A percentile compares a stretch with the other conserved stretches of the same genome.
These are phyloP conservation scores for Steinernema feltiae DNA, from an alignment of 1,140 invertebrate genomes.

Conservation along the genomic window DNA sequence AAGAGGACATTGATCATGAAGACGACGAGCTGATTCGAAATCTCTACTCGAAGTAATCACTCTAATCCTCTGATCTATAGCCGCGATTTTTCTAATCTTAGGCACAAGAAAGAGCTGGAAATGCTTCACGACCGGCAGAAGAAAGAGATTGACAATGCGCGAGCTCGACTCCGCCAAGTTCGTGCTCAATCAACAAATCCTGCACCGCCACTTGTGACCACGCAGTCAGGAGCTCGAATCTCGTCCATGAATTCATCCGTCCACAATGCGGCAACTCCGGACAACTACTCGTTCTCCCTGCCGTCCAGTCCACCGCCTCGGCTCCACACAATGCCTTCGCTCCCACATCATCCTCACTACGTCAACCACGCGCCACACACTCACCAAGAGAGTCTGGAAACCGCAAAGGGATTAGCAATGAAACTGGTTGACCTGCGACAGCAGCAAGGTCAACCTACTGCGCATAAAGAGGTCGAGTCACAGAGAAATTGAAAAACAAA, in stretches of 20 bases:
- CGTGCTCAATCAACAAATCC: background rate
- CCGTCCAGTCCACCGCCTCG: background rate
- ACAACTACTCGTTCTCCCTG: slow-evolving; percentile 3
- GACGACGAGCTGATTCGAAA: slow-evolving; percentile 36
- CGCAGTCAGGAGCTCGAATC: background rate
- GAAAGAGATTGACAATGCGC: background rate
- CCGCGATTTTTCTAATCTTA: slow-evolving; percentile 7
- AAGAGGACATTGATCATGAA: slow-evolving; percentile 35
- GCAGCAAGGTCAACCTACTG: background rate
- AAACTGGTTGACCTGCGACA: background rate
- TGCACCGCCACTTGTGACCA: background rate
- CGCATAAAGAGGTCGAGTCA: too few relatives aligned
- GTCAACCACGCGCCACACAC: background rate
- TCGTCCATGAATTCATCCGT: background rate
- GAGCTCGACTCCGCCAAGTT: background rate
- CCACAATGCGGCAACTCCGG: background rate
- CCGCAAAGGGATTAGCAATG: background rate
- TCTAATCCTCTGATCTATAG: background rate
- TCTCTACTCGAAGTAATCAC: slow-evolving; percentile 24
- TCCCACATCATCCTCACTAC: background rate
- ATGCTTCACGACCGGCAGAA: slow-evolving; percentile 35
- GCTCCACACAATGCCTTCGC: background rate
- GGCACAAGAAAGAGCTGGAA: slow-evolving; percentile 36
- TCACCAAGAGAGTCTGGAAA: background rate
- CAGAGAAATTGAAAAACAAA: too few relatives aligned